These are phyloP conservation scores for Phoxinus phoxinus DNA, from an alignment of 2,113 vertebrate species.

Conservation along the genomic window DNA sequence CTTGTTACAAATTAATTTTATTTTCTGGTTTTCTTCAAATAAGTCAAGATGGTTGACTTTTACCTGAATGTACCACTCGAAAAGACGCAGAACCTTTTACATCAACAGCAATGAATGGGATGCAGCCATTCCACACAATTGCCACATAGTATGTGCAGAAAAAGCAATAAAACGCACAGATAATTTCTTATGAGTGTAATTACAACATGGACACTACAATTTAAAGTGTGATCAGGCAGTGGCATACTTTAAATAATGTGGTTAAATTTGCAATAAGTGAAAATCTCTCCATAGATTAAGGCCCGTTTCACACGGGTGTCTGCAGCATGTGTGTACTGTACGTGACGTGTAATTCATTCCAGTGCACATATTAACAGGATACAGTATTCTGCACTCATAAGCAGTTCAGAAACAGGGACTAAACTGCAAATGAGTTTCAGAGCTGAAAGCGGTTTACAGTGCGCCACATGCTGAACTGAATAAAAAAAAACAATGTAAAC, in stretches of 20 bases:
- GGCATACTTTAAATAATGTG: conserved; percentile 7
- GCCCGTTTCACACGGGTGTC: neutral
- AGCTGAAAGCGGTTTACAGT: too few species aligned
- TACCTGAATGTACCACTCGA: too few species aligned
- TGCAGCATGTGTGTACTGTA: neutral
- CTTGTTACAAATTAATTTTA: neutral
- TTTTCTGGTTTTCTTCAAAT: neutral
- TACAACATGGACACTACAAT: neutral
- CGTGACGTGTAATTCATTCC: neutral
- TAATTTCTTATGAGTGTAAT: conserved; percentile 7
- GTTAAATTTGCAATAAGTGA: conserved; percentile 2
- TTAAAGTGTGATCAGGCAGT: conserved; percentile 12
- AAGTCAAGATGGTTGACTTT: neutral
- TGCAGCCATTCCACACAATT: neutral
- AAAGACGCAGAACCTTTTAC: too few species aligned
- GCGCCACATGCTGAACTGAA: too few species aligned
- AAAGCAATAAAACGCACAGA: neutral
- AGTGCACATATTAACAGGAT: neutral
- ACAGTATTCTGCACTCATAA: neutral
- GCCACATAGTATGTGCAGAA: neutral
- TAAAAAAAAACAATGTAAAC: too few species aligned
- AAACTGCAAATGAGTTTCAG: too few species aligned
- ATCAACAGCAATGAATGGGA: too few species aligned
- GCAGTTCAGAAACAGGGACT: too few species aligned
- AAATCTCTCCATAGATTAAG: conserved; percentile 21